phyloP scores from a whole-genome alignment of 2,797 vertebrate genomes.

The Xyrichtys novacula region DNA sequence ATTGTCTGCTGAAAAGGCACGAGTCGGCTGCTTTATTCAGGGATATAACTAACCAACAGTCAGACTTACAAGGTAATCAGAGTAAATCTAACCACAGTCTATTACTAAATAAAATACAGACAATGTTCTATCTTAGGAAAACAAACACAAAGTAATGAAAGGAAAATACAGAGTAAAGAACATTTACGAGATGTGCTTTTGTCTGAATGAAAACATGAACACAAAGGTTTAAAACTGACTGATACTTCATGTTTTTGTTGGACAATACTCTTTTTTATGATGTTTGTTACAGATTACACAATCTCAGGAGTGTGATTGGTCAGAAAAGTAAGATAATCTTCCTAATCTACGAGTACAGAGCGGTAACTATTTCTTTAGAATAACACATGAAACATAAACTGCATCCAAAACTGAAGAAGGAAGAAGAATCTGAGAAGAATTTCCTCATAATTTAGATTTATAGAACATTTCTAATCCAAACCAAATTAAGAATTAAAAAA shows the following conservation, averaged over 20 bases:
- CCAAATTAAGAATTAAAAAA: conserved; percentile 13
- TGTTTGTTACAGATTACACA: neutral
- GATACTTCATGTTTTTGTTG: conserved; percentile 10
- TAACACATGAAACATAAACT: neutral
- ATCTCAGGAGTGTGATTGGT: neutral
- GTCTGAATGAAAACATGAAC: conserved; percentile 12
- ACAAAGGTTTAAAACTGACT: conserved; percentile 2
- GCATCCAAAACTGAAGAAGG: conserved; percentile 1
- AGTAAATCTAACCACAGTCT: neutral
- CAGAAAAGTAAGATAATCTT: neutral
- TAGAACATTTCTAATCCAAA: too few species aligned
- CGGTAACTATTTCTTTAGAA: conserved; percentile 13
- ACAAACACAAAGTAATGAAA: neutral
- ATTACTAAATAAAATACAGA: conserved; percentile 4
- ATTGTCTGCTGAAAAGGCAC: conserved; percentile 66
- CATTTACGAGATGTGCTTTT: neutral
- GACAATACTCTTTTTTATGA: conserved; percentile 2
- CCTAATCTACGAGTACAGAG: conserved; percentile 15
- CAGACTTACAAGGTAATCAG: conserved; percentile 10
- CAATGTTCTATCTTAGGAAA: neutral
- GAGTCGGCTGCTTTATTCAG: conserved; percentile 38
- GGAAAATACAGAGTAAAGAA: neutral
- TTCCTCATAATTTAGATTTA: too few species aligned
- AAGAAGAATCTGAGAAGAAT: neutral
- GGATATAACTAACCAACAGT: conserved; percentile 23